Base-by-base conservation (phyloP, 2,888 invertebrate species). In the Dromius quadrimaculatus region DNA sequence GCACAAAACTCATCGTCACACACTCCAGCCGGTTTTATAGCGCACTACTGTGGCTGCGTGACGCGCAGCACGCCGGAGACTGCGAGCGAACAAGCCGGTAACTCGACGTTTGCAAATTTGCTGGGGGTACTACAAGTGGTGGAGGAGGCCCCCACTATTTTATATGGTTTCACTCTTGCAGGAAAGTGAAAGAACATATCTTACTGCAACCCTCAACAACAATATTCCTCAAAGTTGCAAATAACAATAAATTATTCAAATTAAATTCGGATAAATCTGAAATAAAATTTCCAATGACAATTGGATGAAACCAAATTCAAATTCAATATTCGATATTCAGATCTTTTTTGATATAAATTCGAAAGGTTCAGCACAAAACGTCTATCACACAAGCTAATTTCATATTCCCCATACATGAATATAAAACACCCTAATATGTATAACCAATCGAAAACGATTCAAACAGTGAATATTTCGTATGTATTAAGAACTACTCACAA, bases 1-100 rank as follows among this genome's bases (percentile, higher is more conserved):
- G 81, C 80, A 81, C 82, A 80, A 82, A 82, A 82, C 82, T 82
- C 82, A 82, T 83, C 5, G 20, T 62, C 36, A 59, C 36, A 20
- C 59, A 11, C 36, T n/a, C 34, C 32, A 32, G 9, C 32, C 5
- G 32, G 32, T 5, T 32, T 32, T 32, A 32, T 32, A 32, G 36
- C 32, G 5, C 59, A 36, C n/a, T n/a, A 19, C 59, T 57, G 57
- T 32, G 11, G 47, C 41, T 41, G 41, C 41, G 41, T 41, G 11
- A 41, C 41, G 41, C 41, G 41, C 41, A 41, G 50, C 50, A 28
- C 41, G 50, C 50, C 50, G 28, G 50, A 54, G 50, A 54, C 50
- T 54, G 50, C 50, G 28, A 45, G 47, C 47, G 28, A 15, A n/a
- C 50, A 22, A 15, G 50, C 6, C 28, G 8, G 28, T 3, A 28